Conservation (phyloP, 1,140 invertebrate genomes). For the Octopus bimaculoides region DNA sequence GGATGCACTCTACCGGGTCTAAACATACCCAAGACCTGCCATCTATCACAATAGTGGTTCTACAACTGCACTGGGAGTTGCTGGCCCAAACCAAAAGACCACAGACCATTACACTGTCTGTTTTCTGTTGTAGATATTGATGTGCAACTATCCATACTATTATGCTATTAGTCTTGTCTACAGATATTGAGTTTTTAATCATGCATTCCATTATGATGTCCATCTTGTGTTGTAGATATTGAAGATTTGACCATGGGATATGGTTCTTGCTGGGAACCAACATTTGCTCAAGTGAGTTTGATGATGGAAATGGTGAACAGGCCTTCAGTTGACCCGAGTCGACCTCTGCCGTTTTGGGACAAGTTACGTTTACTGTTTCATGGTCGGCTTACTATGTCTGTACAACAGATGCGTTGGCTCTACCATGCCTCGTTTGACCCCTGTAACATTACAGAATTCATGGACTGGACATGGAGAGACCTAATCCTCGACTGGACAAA, state of each 20-base stretch:
- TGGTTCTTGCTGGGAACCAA: conserved; percentile 98
- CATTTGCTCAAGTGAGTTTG: conserved; percentile 91
- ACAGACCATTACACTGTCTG: no score
- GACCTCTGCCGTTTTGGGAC: conserved; percentile 91
- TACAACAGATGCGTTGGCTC: conserved; percentile 81
- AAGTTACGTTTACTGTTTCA: conserved; percentile 91
- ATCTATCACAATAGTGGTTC: no score
- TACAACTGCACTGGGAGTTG: no score
- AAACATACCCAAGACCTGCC: no score
- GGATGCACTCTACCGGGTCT: no score
- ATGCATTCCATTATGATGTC: background rate
- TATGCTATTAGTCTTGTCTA: no score
- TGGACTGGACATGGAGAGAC: conserved; percentile 92
- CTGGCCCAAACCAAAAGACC: no score
- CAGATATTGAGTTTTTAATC: no score
- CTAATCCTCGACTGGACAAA: conserved; percentile 94
- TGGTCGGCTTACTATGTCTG: conserved; percentile 83
- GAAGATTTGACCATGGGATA: conserved; percentile 77
- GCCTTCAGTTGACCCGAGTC: conserved; percentile 89
- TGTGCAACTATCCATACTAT: no score
- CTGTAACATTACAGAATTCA: conserved; percentile 98
- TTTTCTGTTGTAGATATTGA: no score
- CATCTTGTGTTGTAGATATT: conserved; percentile 36
- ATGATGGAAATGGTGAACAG: conserved; percentile 76
- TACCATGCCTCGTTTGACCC: conserved; percentile 94